These are phyloP conservation scores for Brachyrhaphis roseni DNA, from an alignment of 2,797 vertebrate genomes.

Conservation along the genomic window DNA sequence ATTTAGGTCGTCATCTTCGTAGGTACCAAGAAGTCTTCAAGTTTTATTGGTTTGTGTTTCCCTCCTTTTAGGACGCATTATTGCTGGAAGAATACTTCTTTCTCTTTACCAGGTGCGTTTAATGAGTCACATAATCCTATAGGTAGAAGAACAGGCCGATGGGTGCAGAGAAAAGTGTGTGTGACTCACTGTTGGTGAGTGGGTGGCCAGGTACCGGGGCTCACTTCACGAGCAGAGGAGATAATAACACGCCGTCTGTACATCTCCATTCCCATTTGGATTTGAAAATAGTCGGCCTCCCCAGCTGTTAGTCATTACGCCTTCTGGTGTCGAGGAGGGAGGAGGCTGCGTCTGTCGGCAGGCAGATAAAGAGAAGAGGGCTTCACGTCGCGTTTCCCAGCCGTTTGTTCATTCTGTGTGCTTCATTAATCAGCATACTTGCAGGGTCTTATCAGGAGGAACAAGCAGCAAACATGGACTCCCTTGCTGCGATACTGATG, in stretches of 20 bases:
- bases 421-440: constrained; percentile 49
- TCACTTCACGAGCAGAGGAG: constrained; percentile 60
- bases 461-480: constrained; percentile 17
- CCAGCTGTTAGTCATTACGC: constrained; percentile 75
- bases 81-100: constrained; percentile 11
- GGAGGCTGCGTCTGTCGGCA: constrained; percentile 55
- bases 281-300: constrained; percentile 68
- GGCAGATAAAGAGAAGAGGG: constrained; percentile 59
- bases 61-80: constrained; percentile 10
- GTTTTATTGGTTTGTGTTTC: constrained; percentile 6
- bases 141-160: constrained; percentile 25
- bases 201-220: constrained; percentile 74
- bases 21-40: background rate
- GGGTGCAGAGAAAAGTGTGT: constrained; percentile 30
- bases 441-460: constrained; percentile 23
- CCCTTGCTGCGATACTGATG: constrained; percentile 26
- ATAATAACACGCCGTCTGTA: constrained; percentile 69
- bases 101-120: constrained; percentile 42
- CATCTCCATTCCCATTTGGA: constrained; percentile 67
- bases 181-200: constrained; percentile 74
- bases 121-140: constrained; percentile 54
- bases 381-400: constrained; percentile 25
- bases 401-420: constrained; percentile 8
- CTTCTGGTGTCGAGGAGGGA: constrained; percentile 37
- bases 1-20: background rate